Evolutionary conservation across 2,113 vertebrate genomes (phyloP), one percentile per base, ranked within the genome.

Genomic region (Dicentrarchus labrax): DNA sequence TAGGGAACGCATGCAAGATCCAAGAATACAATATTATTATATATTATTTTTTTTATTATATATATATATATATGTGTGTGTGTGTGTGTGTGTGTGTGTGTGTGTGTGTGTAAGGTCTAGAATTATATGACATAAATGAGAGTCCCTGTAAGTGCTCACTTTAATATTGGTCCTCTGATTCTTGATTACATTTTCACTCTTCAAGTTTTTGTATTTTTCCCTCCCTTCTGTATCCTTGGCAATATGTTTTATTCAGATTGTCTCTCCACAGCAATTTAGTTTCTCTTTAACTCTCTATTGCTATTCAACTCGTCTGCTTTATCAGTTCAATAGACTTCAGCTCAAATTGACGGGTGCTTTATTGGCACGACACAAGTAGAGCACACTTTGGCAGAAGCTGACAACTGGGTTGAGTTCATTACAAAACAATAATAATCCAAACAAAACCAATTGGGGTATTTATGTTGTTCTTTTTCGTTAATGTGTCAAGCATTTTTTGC

Each of bases 341-440:
- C 66, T 73, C 8, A 77, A 78, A 76, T 10, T 74, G 69, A 82
- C 15, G 74, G 17, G 8, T 73, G 68, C 71, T 90, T 87, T 67
- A 81, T 82, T 88, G 78, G 67, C 68, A 64, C 0, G 0, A 48
- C 74, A 80, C 24, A 67, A 86, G 81, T 50, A 6, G 36, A 24
- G 67, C 50, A 30, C 47, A 38, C 48, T 72, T 61, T 47, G 21
- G 66, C 61, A 73, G 24, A 73, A 24, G 70, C 76, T 83, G 82
- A 82, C 78, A 81, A 51, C 74, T 70, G 64, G 76, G 13, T 69
- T 62, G 57, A 62, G 62, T 80, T 84, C 51, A 83, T 84, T 73
- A 71, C 22, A 43, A n/a, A 69, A 82, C 54, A 71, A 69, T 54
- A 83, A 76, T 39, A 87, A 75, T 57, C 79, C 60, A 79, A 62